These are phyloP conservation scores for Bradypus variegatus DNA, from an alignment of 2,797 vertebrate species.

Conservation along the genomic window DNA sequence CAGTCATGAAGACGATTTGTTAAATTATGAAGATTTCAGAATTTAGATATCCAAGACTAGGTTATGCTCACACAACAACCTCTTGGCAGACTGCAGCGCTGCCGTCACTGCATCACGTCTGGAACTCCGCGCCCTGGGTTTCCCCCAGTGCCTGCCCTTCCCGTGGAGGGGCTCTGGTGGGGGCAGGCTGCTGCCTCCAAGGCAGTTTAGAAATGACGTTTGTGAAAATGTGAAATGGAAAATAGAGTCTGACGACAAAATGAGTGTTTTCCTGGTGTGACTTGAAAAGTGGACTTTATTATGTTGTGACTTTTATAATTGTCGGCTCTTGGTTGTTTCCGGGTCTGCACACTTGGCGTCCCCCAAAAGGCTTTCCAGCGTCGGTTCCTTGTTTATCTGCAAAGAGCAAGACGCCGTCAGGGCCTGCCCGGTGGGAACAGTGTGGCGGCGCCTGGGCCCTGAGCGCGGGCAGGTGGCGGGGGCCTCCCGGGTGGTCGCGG, in stretches of 20 bases:
- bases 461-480: no score
- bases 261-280: neutral
- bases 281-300: no score
- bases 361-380: no score
- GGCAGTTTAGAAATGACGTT: neutral
- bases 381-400: no score
- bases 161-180: neutral
- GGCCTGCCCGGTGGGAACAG: no score
- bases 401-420: no score
- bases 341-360: no score
- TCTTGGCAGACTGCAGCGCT: neutral
- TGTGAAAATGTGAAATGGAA: neutral
- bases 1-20: slow-evolving; percentile 9
- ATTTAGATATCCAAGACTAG: neutral
- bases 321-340: no score
- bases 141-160: neutral
- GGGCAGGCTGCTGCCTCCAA: no score
- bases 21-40: neutral
- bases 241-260: neutral
- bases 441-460: no score
- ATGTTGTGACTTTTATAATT: no score
- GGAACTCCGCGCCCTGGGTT: neutral
- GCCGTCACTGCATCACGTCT: neutral
- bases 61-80: neutral
- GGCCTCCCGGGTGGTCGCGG: no score